Evolutionary conservation across 92 coral and sea anemone species (phyloP).

Genomic region (Epizoanthus illoricatus): DNA sequence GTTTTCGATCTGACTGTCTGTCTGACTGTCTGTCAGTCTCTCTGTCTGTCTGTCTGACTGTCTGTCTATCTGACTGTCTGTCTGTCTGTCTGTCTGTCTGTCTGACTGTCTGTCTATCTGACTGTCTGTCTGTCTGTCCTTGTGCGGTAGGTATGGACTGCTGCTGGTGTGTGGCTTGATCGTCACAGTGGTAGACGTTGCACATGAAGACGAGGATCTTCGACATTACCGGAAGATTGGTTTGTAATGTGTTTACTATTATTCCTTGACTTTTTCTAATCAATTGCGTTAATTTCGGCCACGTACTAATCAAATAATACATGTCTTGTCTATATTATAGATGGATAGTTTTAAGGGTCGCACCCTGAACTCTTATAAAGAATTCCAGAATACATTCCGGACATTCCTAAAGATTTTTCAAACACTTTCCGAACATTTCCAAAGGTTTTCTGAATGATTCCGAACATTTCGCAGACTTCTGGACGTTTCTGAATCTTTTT

Average conservation of each 20-base stretch:
- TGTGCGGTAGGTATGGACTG: constrained; percentile 9
- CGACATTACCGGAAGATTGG: not conserved
- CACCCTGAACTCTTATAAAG: too few species aligned
- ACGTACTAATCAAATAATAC: too few species aligned
- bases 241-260: not conserved
- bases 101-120: not conserved
- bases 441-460: too few species aligned
- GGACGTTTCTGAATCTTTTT: too few species aligned
- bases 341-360: too few species aligned
- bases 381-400: too few species aligned
- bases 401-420: too few species aligned
- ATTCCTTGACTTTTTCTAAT: not conserved
- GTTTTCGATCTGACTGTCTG: not conserved
- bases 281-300: not conserved
- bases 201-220: not conserved
- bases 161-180: constrained; percentile 20
- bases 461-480: too few species aligned
- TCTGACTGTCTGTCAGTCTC: not conserved
- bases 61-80: not conserved
- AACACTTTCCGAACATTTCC: too few species aligned
- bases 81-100: not conserved
- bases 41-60: not conserved
- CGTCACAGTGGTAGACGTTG: constrained; percentile 10
- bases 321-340: too few species aligned
- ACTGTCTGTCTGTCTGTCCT: not conserved